Conservation (phyloP, 2,797 vertebrate species). For the Acanthopagrus latus region DNA sequence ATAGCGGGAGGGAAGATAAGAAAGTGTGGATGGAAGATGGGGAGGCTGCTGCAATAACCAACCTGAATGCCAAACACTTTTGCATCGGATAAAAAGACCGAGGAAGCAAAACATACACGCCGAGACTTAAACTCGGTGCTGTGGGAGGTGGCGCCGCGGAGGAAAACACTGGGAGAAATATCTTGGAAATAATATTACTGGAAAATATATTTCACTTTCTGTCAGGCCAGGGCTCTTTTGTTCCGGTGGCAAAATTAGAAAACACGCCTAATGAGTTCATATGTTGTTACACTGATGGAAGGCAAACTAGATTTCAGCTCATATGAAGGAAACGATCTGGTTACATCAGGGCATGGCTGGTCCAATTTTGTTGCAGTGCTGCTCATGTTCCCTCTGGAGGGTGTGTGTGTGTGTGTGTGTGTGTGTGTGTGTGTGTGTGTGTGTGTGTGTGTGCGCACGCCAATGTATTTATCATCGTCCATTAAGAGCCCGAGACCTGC, state of each 20-base stretch:
- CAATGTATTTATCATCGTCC: constrained; percentile 57
- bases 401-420: constrained; percentile 7
- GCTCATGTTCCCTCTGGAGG: constrained; percentile 51
- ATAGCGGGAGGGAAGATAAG: constrained; percentile 44
- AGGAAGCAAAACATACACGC: not conserved
- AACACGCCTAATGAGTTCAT: constrained; percentile 31
- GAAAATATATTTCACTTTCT: constrained; percentile 4
- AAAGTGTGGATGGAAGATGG: constrained; percentile 23
- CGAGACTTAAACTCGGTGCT: constrained; percentile 2
- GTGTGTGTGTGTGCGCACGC: constrained; percentile 3
- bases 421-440: constrained; percentile 10
- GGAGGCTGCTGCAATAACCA: constrained; percentile 16
- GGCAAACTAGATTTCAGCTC: constrained; percentile 50
- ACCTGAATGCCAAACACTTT: constrained; percentile 49
- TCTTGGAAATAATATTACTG: constrained; percentile 3
- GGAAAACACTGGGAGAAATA: constrained; percentile 14
- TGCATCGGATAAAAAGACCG: not conserved
- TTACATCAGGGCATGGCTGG: constrained; percentile 61
- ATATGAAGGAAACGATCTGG: constrained; percentile 42
- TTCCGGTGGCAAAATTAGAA: constrained; percentile 13
- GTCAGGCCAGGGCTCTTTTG: not conserved
- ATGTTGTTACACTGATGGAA: constrained; percentile 29
- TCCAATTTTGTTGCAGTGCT: constrained; percentile 57
- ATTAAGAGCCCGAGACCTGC: constrained; percentile 59
- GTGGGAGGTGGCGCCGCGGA: not conserved